Evolutionary conservation across 1,140 invertebrate genomes (phyloP).

Genomic region (Popillia japonica): DNA sequence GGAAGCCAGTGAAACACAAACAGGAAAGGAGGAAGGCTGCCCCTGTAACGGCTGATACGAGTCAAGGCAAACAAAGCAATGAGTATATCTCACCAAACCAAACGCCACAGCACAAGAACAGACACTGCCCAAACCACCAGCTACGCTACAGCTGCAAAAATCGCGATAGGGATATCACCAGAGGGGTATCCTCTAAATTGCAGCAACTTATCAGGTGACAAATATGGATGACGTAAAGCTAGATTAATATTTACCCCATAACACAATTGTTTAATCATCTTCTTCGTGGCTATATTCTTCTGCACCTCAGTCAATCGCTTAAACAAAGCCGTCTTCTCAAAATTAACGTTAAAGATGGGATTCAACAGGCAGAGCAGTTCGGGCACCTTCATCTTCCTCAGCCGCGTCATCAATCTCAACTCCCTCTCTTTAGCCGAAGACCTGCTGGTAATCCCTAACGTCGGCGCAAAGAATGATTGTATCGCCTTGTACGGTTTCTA

Average conservation of each 20-base stretch:
- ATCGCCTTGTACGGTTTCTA: conserved; percentile 61
- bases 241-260: conserved; percentile 47
- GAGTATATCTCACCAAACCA: too few relatives aligned
- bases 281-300: conserved; percentile 57
- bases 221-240: too few relatives aligned
- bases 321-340: conserved; percentile 59
- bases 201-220: too few relatives aligned
- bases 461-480: conserved; percentile 60
- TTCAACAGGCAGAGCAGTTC: conserved; percentile 64
- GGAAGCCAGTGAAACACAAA: too few relatives aligned
- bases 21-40: too few relatives aligned
- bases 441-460: conserved; percentile 59
- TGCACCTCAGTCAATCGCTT: conserved; percentile 48
- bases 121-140: too few relatives aligned
- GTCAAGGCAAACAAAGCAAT: too few relatives aligned
- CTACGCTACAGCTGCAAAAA: too few relatives aligned
- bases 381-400: conserved; percentile 51
- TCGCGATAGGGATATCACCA: too few relatives aligned
- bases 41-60: too few relatives aligned
- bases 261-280: conserved; percentile 60
- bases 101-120: too few relatives aligned
- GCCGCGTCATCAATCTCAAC: conserved; percentile 59
- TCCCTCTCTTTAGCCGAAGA: conserved; percentile 59
- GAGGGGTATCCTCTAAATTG: too few relatives aligned
- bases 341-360: conserved; percentile 65